Conservation (phyloP, 2,888 invertebrate genomes). For the Cabera pusaria region DNA sequence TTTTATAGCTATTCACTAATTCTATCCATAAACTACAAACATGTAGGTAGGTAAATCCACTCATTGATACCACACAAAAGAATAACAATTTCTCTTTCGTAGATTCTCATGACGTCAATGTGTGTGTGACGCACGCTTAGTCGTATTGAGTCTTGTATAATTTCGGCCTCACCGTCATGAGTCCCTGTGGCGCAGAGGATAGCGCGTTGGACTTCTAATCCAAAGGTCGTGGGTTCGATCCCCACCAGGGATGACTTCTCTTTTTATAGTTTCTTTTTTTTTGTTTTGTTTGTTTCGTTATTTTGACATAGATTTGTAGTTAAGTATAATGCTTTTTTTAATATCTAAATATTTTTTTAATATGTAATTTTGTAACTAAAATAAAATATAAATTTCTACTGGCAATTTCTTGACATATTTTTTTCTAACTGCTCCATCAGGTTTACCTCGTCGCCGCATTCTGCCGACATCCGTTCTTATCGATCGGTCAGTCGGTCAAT, state of each 20-base stretch:
- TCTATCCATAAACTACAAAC: no score
- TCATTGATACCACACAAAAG: no score
- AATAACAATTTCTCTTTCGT: no score
- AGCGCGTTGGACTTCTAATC: constrained; percentile 95
- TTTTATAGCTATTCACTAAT: constrained; percentile 2
- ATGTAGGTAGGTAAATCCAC: no score
- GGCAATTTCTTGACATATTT: constrained; percentile 29
- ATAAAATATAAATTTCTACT: no score
- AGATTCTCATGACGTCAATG: constrained; percentile 24
- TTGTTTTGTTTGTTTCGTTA: no score
- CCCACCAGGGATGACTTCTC: constrained; percentile 87
- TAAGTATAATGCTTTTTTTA: no score
- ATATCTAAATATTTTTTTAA: no score
- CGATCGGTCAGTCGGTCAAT: constrained; percentile 49
- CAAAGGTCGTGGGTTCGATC: constrained; percentile 94
- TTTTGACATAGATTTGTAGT: no score
- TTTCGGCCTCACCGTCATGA: constrained; percentile 36
- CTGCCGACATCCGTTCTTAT: constrained; percentile 31
- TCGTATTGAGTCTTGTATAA: constrained; percentile 26
- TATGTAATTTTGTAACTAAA: no score
- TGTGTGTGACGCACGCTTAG: constrained; percentile 30
- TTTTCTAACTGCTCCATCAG: constrained; percentile 30
- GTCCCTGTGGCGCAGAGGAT: constrained; percentile 94
- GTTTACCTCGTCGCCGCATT: constrained; percentile 31
- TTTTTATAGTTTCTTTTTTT: constrained; percentile 14